Evolutionary conservation across 2,888 invertebrate species (phyloP).

Genomic region (Torymus auratus): DNA sequence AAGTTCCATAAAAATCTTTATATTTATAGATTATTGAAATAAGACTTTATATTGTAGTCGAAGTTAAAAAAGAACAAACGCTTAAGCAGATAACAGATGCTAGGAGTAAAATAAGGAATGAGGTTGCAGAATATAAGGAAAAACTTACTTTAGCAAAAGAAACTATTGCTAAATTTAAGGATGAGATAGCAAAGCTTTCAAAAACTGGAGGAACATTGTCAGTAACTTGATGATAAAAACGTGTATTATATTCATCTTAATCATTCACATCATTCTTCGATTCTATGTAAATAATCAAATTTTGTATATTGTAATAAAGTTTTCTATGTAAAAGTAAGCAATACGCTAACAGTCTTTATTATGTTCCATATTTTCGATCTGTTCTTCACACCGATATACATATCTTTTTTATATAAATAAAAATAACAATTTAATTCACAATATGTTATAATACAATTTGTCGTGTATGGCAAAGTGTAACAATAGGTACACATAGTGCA

Average conservation of each 20-base stretch:
- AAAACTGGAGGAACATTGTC: constrained; percentile 61
- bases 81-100: constrained; percentile 86
- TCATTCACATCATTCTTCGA: constrained; percentile 19
- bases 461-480: constrained; percentile 72
- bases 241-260: constrained; percentile 12
- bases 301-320: constrained; percentile 56
- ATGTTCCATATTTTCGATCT: constrained; percentile 69
- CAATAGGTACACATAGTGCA: constrained; percentile 69
- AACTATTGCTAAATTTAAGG: constrained; percentile 89
- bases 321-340: constrained; percentile 60
- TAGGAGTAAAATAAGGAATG: constrained; percentile 87
- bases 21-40: constrained; percentile 14
- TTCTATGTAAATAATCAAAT: constrained; percentile 53
- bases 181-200: constrained; percentile 81
- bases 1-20: constrained; percentile 1
- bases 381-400: constrained; percentile 69
- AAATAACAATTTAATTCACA: constrained; percentile 72
- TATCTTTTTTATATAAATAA: constrained; percentile 71
- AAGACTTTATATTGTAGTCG: constrained; percentile 81
- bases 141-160: constrained; percentile 90
- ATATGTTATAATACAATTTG: constrained; percentile 69
- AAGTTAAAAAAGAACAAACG: constrained; percentile 90
- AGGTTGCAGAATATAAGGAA: constrained; percentile 91
- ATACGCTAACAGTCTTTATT: constrained; percentile 75
- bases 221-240: constrained; percentile 36